A percentile compares a stretch with the other conserved stretches of the same genome.
phyloP scores from a whole-genome alignment of 2,888 invertebrate genomes.

The Drosophila falleni region DNA sequence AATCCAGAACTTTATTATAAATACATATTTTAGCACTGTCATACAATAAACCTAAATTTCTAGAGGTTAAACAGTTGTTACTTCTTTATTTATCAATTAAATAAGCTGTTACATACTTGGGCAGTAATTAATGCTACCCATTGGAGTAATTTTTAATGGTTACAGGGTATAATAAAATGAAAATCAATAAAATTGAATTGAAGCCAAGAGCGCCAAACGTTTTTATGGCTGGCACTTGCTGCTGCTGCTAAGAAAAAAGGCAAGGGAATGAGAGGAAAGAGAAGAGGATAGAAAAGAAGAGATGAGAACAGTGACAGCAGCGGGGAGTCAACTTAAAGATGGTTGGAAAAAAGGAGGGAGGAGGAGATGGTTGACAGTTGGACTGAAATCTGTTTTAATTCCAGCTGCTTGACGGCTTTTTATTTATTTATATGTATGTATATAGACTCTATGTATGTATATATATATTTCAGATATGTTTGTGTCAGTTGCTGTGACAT shows the following conservation, averaged over 20 bases:
- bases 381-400: constrained; percentile 60
- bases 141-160: background rate
- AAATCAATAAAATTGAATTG: constrained; percentile 80
- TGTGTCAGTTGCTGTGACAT: constrained; percentile 37
- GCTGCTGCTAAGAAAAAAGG: constrained; percentile 27
- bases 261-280: too few relatives aligned
- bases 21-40: background rate
- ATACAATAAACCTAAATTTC: background rate
- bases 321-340: background rate
- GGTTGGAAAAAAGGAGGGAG: background rate
- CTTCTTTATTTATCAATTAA: background rate
- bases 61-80: background rate
- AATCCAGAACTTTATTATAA: background rate
- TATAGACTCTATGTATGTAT: background rate
- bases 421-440: constrained; percentile 50
- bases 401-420: constrained; percentile 45
- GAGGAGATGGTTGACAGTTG: constrained; percentile 35
- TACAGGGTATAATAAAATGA: constrained; percentile 57
- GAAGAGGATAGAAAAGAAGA: background rate
- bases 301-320: background rate
- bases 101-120: constrained; percentile 1
- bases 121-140: constrained; percentile 6
- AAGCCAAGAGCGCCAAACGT: constrained; percentile 60
- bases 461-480: background rate
- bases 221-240: constrained; percentile 58